A percentile compares a stretch with the other conserved stretches of the same genome.
phyloP scores from a whole-genome alignment of 2,888 invertebrate species.

The Trimorus sp. region DNA sequence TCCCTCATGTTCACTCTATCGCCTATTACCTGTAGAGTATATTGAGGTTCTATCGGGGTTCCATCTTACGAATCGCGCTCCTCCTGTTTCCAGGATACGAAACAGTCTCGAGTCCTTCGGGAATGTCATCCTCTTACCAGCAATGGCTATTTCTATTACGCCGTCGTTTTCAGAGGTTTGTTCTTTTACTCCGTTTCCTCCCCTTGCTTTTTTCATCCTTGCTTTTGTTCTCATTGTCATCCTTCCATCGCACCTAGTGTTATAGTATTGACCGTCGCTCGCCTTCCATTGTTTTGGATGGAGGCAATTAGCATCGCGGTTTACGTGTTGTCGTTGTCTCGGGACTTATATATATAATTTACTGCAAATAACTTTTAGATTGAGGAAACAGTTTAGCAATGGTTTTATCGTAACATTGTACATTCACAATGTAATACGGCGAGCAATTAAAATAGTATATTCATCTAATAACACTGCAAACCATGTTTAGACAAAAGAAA shows the following conservation, averaged over 20 bases:
- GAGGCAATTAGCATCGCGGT: slow-evolving; percentile 56
- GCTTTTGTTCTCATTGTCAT: slow-evolving; percentile 52
- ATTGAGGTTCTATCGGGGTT: slow-evolving; percentile 36
- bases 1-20: slow-evolving; percentile 47
- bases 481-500: no score
- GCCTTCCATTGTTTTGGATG: slow-evolving; percentile 53
- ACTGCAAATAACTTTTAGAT: slow-evolving; percentile 16
- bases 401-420: no score
- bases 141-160: slow-evolving; percentile 62
- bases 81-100: slow-evolving; percentile 55
- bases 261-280: slow-evolving; percentile 43
- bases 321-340: slow-evolving; percentile 35
- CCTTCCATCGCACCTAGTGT: slow-evolving; percentile 44
- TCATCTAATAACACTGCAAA: no score
- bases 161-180: slow-evolving; percentile 51
- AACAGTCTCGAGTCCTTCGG: slow-evolving; percentile 55
- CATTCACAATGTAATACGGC: no score
- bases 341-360: slow-evolving; percentile 17
- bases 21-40: slow-evolving; percentile 43
- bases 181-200: slow-evolving; percentile 28
- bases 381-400: no score
- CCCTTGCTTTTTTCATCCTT: slow-evolving; percentile 29
- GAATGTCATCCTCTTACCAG: slow-evolving; percentile 63
- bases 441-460: no score
- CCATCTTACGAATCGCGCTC: slow-evolving; percentile 51